phyloP scores from a whole-genome alignment of 2,888 invertebrate species.

The Dryadula phaetusa region DNA sequence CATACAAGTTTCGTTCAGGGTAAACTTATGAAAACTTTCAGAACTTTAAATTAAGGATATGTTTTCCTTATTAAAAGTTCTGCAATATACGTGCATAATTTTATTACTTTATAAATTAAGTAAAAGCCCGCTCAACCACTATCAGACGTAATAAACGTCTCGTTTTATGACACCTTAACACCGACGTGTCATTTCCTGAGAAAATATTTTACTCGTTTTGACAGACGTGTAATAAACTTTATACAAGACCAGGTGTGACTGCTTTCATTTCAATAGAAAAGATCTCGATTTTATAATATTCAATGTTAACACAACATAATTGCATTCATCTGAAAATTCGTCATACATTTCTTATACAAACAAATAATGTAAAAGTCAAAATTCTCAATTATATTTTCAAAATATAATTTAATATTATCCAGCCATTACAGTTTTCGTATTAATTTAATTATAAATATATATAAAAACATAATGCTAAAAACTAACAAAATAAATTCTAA shows the following conservation, averaged over 20 bases:
- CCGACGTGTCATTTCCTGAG: conserved; percentile 58
- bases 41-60: background rate
- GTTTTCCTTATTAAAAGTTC: conserved; percentile 1
- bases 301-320: too few relatives aligned
- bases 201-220: conserved; percentile 62
- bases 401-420: too few relatives aligned
- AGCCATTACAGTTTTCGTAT: too few relatives aligned
- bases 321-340: too few relatives aligned
- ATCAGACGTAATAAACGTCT: conserved; percentile 71
- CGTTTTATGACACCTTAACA: conserved; percentile 63
- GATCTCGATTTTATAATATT: background rate
- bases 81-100: background rate
- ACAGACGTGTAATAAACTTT: conserved; percentile 64
- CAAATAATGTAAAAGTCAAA: too few relatives aligned
- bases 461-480: too few relatives aligned
- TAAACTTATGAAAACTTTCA: background rate
- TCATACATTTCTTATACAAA: too few relatives aligned
- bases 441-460: too few relatives aligned
- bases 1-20: background rate
- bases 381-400: too few relatives aligned
- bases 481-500: too few relatives aligned
- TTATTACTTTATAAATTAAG: conserved; percentile 20
- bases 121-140: conserved; percentile 49
- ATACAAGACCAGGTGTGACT: conserved; percentile 23
- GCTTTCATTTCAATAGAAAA: background rate